Conservation (phyloP, 2,113 vertebrate species). For the Seriola dumerili region DNA sequence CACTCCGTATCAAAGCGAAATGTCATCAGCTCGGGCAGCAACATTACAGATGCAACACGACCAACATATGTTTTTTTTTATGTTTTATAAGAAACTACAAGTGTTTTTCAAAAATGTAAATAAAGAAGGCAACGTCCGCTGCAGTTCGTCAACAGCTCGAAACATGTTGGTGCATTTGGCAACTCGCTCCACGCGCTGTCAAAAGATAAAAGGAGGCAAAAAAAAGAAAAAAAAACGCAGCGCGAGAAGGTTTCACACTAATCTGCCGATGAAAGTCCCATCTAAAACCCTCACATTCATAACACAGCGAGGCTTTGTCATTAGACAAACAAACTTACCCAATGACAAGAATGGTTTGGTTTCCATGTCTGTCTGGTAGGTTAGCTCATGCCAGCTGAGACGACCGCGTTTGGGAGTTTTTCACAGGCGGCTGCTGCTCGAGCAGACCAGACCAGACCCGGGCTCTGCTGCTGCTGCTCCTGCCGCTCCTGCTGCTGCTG, state of each 20-base stretch:
- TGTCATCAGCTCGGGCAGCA: conserved; percentile 54
- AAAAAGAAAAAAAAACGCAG: not conserved
- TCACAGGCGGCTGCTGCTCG: conserved; percentile 60
- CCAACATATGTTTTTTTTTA: too few relatives aligned
- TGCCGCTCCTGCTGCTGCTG: not conserved
- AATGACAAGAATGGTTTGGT: conserved; percentile 89
- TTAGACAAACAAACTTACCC: conserved; percentile 83
- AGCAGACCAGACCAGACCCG: conserved; percentile 33
- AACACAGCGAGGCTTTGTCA: conserved; percentile 11
- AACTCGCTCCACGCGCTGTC: conserved; percentile 72
- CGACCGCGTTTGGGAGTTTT: conserved; percentile 73
- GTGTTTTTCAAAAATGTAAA: not conserved
- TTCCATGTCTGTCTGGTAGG: conserved; percentile 82
- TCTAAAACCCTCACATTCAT: not conserved
- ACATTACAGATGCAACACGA: not conserved
- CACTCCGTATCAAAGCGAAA: conserved; percentile 50
- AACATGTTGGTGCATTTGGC: conserved; percentile 41
- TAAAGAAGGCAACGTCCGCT: not conserved
- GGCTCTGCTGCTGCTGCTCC: conserved; percentile 28
- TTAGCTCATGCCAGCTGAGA: conserved; percentile 88
- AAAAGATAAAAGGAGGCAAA: conserved; percentile 13
- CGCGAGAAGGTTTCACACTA: conserved; percentile 13
- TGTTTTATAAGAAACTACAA: not conserved
- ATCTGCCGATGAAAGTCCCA: not conserved
- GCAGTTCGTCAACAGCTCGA: not conserved